Evolutionary conservation across 2,797 vertebrate genomes (phyloP).

Genomic region (Sebastes minor): DNA sequence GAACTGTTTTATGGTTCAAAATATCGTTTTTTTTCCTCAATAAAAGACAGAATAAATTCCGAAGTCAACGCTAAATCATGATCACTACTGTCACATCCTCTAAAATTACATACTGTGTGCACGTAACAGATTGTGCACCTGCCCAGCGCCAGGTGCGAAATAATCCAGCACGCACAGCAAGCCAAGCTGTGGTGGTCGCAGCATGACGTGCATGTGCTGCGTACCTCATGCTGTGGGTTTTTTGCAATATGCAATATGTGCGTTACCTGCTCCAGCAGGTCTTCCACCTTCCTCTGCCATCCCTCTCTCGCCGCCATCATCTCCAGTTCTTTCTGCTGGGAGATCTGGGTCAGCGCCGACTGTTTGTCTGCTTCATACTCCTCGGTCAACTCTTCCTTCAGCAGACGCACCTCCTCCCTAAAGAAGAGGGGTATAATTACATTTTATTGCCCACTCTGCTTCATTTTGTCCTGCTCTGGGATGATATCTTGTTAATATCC

Average conservation of each 20-base stretch:
- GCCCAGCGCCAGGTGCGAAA: not conserved
- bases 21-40: not conserved
- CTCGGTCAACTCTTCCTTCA: conserved; percentile 91
- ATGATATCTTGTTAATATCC: conserved; percentile 1
- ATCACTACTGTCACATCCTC: not conserved
- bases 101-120: not conserved
- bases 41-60: not conserved
- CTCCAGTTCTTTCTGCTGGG: conserved; percentile 94
- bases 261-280: conserved; percentile 82
- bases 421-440: not conserved
- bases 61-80: not conserved
- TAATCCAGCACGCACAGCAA: not conserved
- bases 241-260: not conserved
- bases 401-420: conserved; percentile 92
- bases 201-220: not conserved
- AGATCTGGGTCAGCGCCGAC: conserved; percentile 87
- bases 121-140: not conserved
- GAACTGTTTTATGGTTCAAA: not conserved
- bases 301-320: conserved; percentile 91
- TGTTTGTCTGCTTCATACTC: conserved; percentile 95
- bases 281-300: conserved; percentile 98
- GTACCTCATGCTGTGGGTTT: not conserved
- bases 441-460: not conserved
- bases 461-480: not conserved
- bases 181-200: too few relatives aligned